Evolutionary conservation across 2,888 invertebrate species (phyloP).

Genomic region (Oegoconia quadripuncta): DNA sequence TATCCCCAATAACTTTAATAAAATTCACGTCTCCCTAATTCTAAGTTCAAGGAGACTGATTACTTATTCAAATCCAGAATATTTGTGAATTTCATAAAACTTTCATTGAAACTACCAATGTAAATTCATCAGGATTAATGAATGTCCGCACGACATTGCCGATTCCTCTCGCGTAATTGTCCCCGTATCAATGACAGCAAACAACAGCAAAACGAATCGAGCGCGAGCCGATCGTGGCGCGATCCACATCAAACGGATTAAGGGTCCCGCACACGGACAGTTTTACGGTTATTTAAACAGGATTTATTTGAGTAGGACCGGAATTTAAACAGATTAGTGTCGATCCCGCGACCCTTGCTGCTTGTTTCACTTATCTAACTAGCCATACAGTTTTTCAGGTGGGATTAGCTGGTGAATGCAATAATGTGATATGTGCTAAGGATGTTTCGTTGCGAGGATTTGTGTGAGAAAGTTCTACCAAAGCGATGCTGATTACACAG

Average conservation of each 20-base stretch:
- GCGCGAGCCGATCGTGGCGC: conserved; percentile 39
- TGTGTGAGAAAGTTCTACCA: neutral
- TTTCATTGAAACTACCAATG: too few species aligned
- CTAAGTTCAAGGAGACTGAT: too few species aligned
- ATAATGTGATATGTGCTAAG: conserved; percentile 23
- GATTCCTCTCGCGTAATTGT: neutral
- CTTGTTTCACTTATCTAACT: conserved; percentile 23
- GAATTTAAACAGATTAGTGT: conserved; percentile 57
- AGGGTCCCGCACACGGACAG: conserved; percentile 47
- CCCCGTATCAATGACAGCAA: neutral
- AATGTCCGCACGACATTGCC: too few species aligned
- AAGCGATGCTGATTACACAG: too few species aligned
- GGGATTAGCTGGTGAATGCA: conserved; percentile 23
- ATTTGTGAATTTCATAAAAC: too few species aligned
- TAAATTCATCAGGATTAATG: too few species aligned
- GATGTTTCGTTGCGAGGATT: too few species aligned
- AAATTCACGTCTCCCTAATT: too few species aligned
- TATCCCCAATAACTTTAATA: too few species aligned
- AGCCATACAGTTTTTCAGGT: conserved; percentile 15
- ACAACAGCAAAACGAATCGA: conserved; percentile 5
- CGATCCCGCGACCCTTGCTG: conserved; percentile 27
- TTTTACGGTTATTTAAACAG: conserved; percentile 60
- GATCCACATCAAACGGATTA: conserved; percentile 56
- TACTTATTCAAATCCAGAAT: too few species aligned
- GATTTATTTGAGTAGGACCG: conserved; percentile 56